Percentiles rank a stretch among this genome's conserved stretches.
Evolutionary conservation across 2,797 vertebrate species (phyloP).

Genomic region (Pangasius krempfi): DNA sequence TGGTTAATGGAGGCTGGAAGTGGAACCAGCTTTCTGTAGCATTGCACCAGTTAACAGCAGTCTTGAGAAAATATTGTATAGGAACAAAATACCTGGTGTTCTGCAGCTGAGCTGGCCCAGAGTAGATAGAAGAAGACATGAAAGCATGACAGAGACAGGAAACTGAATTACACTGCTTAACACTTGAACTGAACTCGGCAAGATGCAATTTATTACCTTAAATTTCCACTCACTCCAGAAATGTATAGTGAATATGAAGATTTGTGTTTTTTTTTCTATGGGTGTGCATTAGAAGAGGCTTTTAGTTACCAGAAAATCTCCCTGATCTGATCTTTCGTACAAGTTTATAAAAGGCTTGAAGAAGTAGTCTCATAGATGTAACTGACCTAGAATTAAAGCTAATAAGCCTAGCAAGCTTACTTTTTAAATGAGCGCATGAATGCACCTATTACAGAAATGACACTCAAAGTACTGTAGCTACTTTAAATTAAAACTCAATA

Average conservation of each 20-base stretch:
- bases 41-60: conserved; percentile 49
- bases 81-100: conserved; percentile 38
- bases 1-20: conserved; percentile 34
- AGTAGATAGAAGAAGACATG: conserved; percentile 21
- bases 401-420: conserved; percentile 8
- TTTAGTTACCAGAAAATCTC: conserved; percentile 49
- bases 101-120: conserved; percentile 40
- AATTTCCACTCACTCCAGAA: conserved; percentile 37
- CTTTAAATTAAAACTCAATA: conserved; percentile 49
- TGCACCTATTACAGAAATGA: conserved; percentile 34
- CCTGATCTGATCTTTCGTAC: conserved; percentile 40
- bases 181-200: conserved; percentile 1
- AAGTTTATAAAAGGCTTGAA: conserved; percentile 17
- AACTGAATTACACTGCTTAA: conserved; percentile 54
- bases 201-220: conserved; percentile 15
- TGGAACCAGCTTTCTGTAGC: conserved; percentile 43
- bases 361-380: neutral
- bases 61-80: conserved; percentile 46
- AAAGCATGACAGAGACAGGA: conserved; percentile 36
- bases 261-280: conserved; percentile 13
- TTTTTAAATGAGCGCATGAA: neutral
- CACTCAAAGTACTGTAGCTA: conserved; percentile 49
- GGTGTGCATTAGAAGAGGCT: conserved; percentile 46
- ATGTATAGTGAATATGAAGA: conserved; percentile 55
- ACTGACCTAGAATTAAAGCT: conserved; percentile 31